Evolutionary conservation across 92 coral and sea anemone genomes (phyloP), one percentile per base, ranked within the genome.

Genomic region (Scolanthus callimorphus): DNA sequence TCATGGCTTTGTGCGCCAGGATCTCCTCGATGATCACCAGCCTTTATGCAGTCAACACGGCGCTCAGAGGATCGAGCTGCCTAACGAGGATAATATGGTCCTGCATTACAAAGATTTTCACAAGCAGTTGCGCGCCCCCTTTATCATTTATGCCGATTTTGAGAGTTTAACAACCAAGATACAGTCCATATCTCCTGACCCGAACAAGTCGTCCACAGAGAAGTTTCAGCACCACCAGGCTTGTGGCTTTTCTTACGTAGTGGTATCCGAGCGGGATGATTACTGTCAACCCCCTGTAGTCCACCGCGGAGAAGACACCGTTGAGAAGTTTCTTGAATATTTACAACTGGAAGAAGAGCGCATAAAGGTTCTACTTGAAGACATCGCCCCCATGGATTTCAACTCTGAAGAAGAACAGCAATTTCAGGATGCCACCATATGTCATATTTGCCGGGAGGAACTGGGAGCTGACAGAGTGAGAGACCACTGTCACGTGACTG

Each of bases 391-490:
- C 12, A 11, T 46, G 52, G 6, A 20, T 20, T 4, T 46, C 19
- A 46, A 9, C 22, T 21, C 52, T 10, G 17, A 46, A 20, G 52
- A 11, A 4, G 23, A 20, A 20, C 4, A 10, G 23, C 11, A 9
- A 11, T 46, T 10, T 46, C 52, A 21, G 8, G 4, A 21, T 9
- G 52, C 52, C 4, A 9, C 52, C 52, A 15, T 6, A 6, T 34
- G 43, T 15, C 43, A 34, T 34, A 20, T 46, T 46, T 46, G 52
- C 23, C 26, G 26, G 23, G 53, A 67, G 3, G 48, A 8, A 11
- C 68, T 69, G 1, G 78, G 59, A 12, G 49, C 71, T 13, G 84
- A 77, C 27, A 58, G 60, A 11, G 84, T 70, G 6, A 50, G 79
- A 15, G 84, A 77, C 29, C 73, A 66, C 30, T 55, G 66, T 25